phyloP scores from a whole-genome alignment of 1,140 invertebrate species.

The Euura lappo region DNA sequence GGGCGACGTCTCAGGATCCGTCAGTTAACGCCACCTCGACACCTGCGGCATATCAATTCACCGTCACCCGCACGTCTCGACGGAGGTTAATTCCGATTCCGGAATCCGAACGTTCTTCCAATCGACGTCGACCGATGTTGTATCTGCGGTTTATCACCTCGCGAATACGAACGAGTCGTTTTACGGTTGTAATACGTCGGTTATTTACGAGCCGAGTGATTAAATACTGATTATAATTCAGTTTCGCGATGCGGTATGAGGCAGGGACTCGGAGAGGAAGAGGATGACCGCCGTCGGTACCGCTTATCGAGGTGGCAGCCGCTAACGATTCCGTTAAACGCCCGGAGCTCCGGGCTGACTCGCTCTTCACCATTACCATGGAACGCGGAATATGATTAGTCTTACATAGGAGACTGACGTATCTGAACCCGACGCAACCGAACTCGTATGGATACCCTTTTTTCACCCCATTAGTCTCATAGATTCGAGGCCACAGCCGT shows the following conservation, averaged over 20 bases:
- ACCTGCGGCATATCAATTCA: not conserved
- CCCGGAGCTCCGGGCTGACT: constrained; percentile 38
- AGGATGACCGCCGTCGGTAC: not conserved
- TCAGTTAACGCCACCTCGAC: not conserved
- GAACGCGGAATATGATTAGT: constrained; percentile 59
- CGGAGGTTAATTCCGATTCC: too few species aligned
- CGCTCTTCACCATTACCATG: constrained; percentile 53
- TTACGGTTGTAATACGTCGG: not conserved
- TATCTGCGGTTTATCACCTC: too few species aligned
- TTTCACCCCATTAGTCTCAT: constrained; percentile 1
- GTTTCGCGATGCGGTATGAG: not conserved
- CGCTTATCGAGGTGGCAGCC: constrained; percentile 27
- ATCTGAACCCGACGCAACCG: not conserved
- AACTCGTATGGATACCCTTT: not conserved
- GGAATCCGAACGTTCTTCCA: too few species aligned
- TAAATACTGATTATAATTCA: not conserved
- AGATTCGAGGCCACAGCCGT: not conserved
- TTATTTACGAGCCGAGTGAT: not conserved
- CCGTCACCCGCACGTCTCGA: not conserved
- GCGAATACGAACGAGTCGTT: too few species aligned
- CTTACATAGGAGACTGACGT: constrained; percentile 42
- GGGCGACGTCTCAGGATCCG: not conserved
- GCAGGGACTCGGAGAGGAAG: not conserved
- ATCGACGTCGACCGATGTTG: too few species aligned
- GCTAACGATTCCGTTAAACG: constrained; percentile 48